Conservation (phyloP, 2,797 vertebrate species). For the Hephaestus fuliginosus region DNA sequence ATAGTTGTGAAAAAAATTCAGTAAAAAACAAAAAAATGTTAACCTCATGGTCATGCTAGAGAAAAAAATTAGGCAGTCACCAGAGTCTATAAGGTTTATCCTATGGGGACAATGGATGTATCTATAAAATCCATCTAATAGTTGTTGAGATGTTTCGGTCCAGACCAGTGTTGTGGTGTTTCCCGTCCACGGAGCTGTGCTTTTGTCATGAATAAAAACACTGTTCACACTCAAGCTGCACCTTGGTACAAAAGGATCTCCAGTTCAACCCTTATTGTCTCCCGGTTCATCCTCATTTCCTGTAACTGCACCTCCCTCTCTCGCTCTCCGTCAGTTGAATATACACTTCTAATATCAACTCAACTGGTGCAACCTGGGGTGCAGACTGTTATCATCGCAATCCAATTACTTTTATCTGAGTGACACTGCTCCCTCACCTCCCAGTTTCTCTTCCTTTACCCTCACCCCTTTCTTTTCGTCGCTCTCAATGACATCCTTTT, state of each 20-base stretch:
- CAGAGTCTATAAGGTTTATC: background rate
- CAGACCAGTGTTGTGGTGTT: no score
- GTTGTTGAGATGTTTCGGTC: background rate
- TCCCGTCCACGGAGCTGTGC: background rate
- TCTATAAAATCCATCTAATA: background rate
- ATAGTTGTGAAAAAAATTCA: background rate
- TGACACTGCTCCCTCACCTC: slow-evolving; percentile 18
- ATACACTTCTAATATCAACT: slow-evolving; percentile 55
- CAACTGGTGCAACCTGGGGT: slow-evolving; percentile 36
- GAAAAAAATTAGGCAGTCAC: background rate
- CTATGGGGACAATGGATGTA: background rate
- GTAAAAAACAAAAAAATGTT: background rate
- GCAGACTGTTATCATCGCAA: slow-evolving; percentile 56
- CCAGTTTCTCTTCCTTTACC: slow-evolving; percentile 41
- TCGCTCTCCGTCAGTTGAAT: slow-evolving; percentile 3
- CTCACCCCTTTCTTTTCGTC: slow-evolving; percentile 16
- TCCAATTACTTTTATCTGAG: slow-evolving; percentile 69
- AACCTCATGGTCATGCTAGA: background rate
- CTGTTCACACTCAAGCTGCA: background rate
- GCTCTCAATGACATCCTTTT: slow-evolving; percentile 45
- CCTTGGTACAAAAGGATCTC: background rate
- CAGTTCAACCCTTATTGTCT: background rate
- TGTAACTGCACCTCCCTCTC: slow-evolving; percentile 6
- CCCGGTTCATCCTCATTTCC: slow-evolving; percentile 12
- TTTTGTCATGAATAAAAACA: background rate